These are phyloP conservation scores for Triplophysa dalaica DNA, from an alignment of 2,113 vertebrate species.

Conservation along the genomic window DNA sequence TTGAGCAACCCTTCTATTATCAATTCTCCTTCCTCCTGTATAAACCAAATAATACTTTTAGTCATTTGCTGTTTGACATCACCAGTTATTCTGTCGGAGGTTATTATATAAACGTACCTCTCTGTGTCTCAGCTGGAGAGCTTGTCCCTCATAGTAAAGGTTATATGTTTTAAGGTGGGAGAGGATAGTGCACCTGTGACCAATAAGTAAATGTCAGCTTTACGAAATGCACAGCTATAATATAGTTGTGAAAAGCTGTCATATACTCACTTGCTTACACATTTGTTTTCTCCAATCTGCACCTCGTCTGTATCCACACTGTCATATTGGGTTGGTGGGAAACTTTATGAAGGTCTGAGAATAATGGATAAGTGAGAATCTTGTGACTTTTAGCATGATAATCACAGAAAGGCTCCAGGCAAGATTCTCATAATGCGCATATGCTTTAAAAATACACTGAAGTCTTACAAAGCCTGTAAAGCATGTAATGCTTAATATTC, in stretches of 20 bases:
- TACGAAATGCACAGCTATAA: background rate
- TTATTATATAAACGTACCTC: constrained; percentile 71
- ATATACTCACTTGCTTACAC: constrained; percentile 87
- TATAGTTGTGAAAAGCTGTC: background rate
- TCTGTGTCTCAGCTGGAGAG: constrained; percentile 91
- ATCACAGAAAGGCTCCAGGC: constrained; percentile 1
- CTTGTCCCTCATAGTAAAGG: constrained; percentile 92
- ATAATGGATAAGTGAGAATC: constrained; percentile 4
- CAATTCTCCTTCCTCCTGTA: constrained; percentile 91
- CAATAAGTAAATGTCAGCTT: background rate
- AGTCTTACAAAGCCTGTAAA: no score
- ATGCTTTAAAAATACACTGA: no score
- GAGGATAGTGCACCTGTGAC: constrained; percentile 81
- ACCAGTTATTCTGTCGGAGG: background rate
- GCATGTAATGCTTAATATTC: no score
- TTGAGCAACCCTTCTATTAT: constrained; percentile 94
- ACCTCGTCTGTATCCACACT: constrained; percentile 66
- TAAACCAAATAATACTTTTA: constrained; percentile 41
- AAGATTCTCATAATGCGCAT: background rate
- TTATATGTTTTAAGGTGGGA: constrained; percentile 92
- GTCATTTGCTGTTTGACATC: background rate
- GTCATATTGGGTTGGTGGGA: constrained; percentile 64
- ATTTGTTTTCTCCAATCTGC: constrained; percentile 88
- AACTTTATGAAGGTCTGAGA: background rate
- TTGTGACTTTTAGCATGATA: constrained; percentile 32